Base-by-base conservation (phyloP, 2,888 invertebrate genomes). In the Dasysyrphus tricinctus region DNA sequence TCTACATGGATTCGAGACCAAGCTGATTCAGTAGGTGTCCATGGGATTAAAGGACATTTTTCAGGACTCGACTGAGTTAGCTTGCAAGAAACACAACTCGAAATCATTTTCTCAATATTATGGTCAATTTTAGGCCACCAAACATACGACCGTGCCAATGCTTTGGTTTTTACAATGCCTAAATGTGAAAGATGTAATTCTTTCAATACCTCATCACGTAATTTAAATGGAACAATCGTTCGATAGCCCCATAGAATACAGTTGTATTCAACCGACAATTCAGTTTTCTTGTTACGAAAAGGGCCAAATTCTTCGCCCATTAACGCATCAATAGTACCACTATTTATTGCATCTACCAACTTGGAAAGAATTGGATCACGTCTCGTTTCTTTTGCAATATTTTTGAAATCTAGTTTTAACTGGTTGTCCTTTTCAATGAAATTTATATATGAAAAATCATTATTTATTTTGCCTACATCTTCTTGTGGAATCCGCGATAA, bases 1-100 rank as follows among this genome's bases (percentile, higher is more conserved):
- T 74, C 74, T 1, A 72, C 2, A 72, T 72, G 42, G n/a, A 72
- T 56, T 72, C 72, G 11, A 39, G 29, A 34, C 72, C 56, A 72
- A 14, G 32, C 72, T n/a, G 72, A 57, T 39, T 72, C 57, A 24
- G 72, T 56, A 0, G 72, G 72, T 56, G 11, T 19, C 72, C 56
- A 72, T 19, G 72, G 44, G n/a, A 72, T 54, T 42, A 72, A 32
- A 39, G 19, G 16, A 39, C 42, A 34, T 24, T 56, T 72, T 19
- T 56, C 57, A n/a, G 72, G 72, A 42, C 24, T 72, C 2, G 57
- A 14, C 34, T 42, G 47, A 29, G 29, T 29, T 3, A 12, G 29
- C 61, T 39, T 39, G 19, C 61, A 61, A 6, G 14, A 16, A 61
- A 12, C 12, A 42, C 61, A 61, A 29, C 29, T 61, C 14, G 19